Evolutionary conservation across 92 coral and sea anemone species (phyloP), one percentile per base, ranked within the genome.

Genomic region (Siderastrea siderea): DNA sequence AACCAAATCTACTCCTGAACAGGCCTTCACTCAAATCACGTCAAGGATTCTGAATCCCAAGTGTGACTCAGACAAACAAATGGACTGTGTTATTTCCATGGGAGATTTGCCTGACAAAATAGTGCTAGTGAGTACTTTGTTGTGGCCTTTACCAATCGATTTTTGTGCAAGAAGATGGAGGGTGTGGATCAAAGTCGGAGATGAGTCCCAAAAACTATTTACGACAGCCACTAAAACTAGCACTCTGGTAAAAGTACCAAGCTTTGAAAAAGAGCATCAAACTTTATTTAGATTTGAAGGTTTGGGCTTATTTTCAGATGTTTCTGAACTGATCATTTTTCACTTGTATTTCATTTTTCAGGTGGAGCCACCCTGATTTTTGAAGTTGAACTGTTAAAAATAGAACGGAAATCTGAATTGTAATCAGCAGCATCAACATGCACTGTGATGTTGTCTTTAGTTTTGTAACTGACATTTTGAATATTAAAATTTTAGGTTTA

Each of bases 351-450:
- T 85, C 75, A 13, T n/a, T 83, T 93, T 71, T n/a, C 68, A 97
- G 99, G 99, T 61, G 98, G 99, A n/a, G 99, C 99, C 26, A 97
- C 99, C 51, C 96, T 97, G 68, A 90, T 90, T 46, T 97, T 97
- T 91, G 99, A 97, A 87, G 99, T 97, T 19, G 99, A 97, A 64
- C 86, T 97, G n/a, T 86, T 97, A 60, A 97, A 97, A 92, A 95
- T 97, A 69, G 96, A 92, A 60, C 83, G 89, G 63, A 91, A 90
- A 75, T 60, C 82, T 70, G 99, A 96, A 61, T 88, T 96, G 83
- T 96, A 87, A 92, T 73, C 58, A 17, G 63, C 71, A 3, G 6
- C 50, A 66, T 15, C 1, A 49, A n/a, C 16, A 8, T 68, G 55
- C 58, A 65, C n/a, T 59, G 54, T 55, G 44, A 38, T 8, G 26